These are phyloP conservation scores for Aphodius sticticus DNA, from an alignment of 2,888 invertebrate genomes.

Conservation along the genomic window DNA sequence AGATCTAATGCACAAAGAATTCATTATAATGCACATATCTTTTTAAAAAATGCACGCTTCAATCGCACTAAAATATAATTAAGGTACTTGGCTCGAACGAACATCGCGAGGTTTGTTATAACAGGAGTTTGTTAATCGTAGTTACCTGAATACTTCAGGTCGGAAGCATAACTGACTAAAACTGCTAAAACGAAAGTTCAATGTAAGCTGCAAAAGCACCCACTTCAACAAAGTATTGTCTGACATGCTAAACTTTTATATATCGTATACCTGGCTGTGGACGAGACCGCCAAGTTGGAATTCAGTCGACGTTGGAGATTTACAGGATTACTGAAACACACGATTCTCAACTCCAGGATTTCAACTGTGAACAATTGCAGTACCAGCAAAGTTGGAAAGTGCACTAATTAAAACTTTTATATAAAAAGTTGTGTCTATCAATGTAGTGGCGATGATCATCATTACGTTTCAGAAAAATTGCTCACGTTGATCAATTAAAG, in stretches of 20 bases:
- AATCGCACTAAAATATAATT: too few species aligned
- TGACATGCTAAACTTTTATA: neutral
- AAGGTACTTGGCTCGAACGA: too few species aligned
- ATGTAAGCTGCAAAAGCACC: neutral
- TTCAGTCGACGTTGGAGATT: neutral
- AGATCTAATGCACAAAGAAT: too few species aligned
- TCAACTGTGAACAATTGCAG: neutral
- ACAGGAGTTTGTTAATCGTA: too few species aligned
- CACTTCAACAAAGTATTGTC: neutral
- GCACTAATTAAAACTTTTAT: slow-evolving; percentile 4
- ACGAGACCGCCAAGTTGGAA: neutral
- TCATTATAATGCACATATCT: too few species aligned
- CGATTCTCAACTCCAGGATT: neutral
- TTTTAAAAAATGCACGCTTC: too few species aligned
- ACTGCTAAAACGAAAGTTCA: neutral
- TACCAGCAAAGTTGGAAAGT: neutral
- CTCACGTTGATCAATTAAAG: neutral
- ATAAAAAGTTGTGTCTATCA: neutral
- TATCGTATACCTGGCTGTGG: neutral
- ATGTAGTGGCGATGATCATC: neutral
- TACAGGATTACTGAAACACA: neutral
- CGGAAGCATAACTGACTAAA: neutral
- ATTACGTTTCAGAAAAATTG: neutral
- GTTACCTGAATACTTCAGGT: too few species aligned
- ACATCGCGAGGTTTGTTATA: too few species aligned